A percentile compares a stretch with the other conserved stretches of the same genome.
These are phyloP conservation scores for Neuroterus valhalla DNA, from an alignment of 1,140 invertebrate genomes.

Conservation along the genomic window DNA sequence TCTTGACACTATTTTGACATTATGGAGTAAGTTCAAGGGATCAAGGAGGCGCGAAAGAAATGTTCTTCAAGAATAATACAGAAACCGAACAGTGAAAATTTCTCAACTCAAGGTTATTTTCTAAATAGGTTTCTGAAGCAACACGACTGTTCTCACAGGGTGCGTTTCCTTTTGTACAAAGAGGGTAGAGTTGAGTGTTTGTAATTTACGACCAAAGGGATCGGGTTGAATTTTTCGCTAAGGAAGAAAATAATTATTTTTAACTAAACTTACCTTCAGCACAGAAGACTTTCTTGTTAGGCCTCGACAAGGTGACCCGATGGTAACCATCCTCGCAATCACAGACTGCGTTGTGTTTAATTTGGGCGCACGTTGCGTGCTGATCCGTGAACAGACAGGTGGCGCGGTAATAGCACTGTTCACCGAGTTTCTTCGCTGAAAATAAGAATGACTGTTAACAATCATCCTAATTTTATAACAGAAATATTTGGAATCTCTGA, in stretches of 20 bases:
- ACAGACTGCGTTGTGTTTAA: slow-evolving; percentile 89
- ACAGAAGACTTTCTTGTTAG: slow-evolving; percentile 85
- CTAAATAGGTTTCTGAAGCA: not conserved
- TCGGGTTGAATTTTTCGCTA: not conserved
- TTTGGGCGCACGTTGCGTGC: slow-evolving; percentile 86
- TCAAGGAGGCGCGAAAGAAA: too few species aligned
- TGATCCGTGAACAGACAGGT: slow-evolving; percentile 85
- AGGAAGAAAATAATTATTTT: not conserved
- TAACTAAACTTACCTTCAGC: slow-evolving; percentile 80
- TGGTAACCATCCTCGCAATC: slow-evolving; percentile 87
- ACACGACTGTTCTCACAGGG: not conserved
- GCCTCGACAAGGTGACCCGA: slow-evolving; percentile 82
- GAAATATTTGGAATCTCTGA: too few species aligned
- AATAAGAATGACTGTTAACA: slow-evolving; percentile 42
- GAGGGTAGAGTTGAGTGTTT: not conserved
- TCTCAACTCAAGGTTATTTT: not conserved
- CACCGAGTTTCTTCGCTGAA: slow-evolving; percentile 86
- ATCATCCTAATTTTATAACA: not conserved
- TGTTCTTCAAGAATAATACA: not conserved
- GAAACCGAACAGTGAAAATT: not conserved
- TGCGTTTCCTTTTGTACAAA: not conserved
- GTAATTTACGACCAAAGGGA: not conserved
- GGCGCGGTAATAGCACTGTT: slow-evolving; percentile 88
- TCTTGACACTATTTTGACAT: too few species aligned
- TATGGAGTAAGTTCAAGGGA: too few species aligned